Percentiles rank a stretch among this genome's conserved stretches.
Evolutionary conservation across 2,888 invertebrate genomes (phyloP).

Genomic region (Deilephila porcellus): DNA sequence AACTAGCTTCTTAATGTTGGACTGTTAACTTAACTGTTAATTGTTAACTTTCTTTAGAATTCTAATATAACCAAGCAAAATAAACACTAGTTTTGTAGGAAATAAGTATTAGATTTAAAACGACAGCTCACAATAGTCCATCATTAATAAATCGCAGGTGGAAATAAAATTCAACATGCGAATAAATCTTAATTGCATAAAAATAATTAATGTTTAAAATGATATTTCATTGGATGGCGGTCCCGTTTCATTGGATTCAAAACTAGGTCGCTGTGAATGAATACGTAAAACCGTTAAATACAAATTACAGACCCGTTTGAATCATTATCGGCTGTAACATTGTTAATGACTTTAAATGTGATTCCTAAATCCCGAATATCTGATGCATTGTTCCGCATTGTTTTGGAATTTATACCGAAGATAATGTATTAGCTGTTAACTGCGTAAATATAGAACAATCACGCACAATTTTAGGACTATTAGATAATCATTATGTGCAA

Average conservation of each 20-base stretch:
- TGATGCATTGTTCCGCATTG: neutral
- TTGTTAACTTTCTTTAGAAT: too few species aligned
- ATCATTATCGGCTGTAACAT: slow-evolving; percentile 21
- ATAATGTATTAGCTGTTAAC: neutral
- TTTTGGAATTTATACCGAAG: neutral
- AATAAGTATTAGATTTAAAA: neutral
- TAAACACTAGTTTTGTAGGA: too few species aligned
- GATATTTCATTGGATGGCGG: slow-evolving; percentile 6
- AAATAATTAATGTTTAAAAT: slow-evolving; percentile 21
- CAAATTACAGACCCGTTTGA: slow-evolving; percentile 17
- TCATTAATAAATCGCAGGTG: neutral
- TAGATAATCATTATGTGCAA: neutral
- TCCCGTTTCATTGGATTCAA: slow-evolving; percentile 12
- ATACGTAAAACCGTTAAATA: slow-evolving; percentile 16
- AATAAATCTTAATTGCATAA: slow-evolving; percentile 12
- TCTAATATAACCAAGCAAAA: too few species aligned
- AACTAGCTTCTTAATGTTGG: too few species aligned
- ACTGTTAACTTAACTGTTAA: too few species aligned
- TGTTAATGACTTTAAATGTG: slow-evolving; percentile 2
- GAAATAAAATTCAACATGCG: neutral
- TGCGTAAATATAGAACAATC: neutral
- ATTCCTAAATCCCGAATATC: neutral
- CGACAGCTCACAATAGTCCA: neutral
- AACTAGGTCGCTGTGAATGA: slow-evolving; percentile 16
- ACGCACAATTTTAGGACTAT: neutral